phyloP scores from a whole-genome alignment of 92 coral and sea anemone genomes.

The Hydrozoanthus gracilis region DNA sequence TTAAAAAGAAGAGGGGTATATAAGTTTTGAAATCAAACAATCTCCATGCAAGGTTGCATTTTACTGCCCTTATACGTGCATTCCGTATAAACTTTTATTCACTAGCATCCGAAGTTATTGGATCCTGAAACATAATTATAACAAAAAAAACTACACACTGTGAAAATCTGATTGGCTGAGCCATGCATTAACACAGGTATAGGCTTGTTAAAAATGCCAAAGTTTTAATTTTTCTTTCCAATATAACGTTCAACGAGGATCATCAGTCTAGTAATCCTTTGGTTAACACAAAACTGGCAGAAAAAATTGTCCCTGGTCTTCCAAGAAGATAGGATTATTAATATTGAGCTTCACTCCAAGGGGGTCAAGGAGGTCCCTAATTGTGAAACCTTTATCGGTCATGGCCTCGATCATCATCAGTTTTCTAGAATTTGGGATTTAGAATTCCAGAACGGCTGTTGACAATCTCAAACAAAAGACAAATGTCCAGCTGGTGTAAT shows the following conservation, averaged over 20 bases:
- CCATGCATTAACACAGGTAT: conserved; percentile 62
- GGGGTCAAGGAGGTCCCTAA: conserved; percentile 59
- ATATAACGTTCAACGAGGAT: conserved; percentile 64
- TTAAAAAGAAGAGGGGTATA: neutral
- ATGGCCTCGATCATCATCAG: conserved; percentile 62
- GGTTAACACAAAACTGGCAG: conserved; percentile 43
- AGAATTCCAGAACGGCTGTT: conserved; percentile 64
- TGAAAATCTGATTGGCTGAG: conserved; percentile 52
- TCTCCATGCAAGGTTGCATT: too few relatives aligned
- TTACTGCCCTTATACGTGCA: neutral
- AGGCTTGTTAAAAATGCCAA: conserved; percentile 52
- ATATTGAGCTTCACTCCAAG: conserved; percentile 55
- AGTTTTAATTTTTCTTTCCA: conserved; percentile 46
- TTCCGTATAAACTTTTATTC: neutral
- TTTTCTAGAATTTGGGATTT: conserved; percentile 57
- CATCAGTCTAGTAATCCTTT: conserved; percentile 49
- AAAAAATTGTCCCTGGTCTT: conserved; percentile 60
- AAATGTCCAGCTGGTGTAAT: conserved; percentile 66
- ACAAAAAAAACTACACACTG: conserved; percentile 54
- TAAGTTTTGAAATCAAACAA: too few relatives aligned
- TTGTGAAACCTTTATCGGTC: conserved; percentile 65
- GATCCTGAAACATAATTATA: conserved; percentile 68
- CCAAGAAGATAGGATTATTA: conserved; percentile 47
- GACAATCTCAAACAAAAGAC: conserved; percentile 52
- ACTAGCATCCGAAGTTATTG: conserved; percentile 46